phyloP scores from a whole-genome alignment of 2,113 vertebrate species.

The Myocastor coypus region DNA sequence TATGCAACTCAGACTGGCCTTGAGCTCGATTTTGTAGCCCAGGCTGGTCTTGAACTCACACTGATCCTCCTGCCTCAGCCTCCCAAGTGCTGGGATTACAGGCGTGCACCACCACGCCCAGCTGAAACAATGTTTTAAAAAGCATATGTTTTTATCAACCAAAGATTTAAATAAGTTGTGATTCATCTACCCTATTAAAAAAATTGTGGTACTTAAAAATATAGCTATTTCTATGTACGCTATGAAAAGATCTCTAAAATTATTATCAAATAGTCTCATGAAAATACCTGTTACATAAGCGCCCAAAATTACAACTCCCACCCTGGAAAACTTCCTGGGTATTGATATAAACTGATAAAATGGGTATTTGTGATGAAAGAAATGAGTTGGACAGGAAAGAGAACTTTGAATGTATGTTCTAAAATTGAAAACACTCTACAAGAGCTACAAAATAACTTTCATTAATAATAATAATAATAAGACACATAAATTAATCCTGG shows the following conservation, averaged over 20 bases:
- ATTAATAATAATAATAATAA: conserved; percentile 17
- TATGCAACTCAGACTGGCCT: too few species aligned
- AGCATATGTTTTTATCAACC: background rate
- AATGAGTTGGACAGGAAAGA: background rate
- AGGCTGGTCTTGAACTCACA: too few species aligned
- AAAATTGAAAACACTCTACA: background rate
- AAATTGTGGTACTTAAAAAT: background rate
- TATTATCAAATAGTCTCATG: background rate
- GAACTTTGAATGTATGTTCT: background rate
- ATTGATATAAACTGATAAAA: conserved; percentile 26
- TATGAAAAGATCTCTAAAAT: background rate
- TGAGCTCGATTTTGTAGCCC: too few species aligned
- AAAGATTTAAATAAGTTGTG: background rate
- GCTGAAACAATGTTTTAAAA: background rate
- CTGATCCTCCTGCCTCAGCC: too few species aligned
- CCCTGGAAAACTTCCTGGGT: background rate
- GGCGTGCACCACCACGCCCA: too few species aligned
- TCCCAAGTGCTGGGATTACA: too few species aligned
- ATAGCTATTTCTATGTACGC: background rate
- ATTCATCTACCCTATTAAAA: background rate
- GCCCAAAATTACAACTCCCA: background rate
- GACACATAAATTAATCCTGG: background rate
- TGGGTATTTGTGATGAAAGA: background rate
- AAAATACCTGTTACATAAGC: background rate
- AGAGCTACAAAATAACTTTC: background rate